Base-by-base conservation (phyloP, 2,888 invertebrate genomes). In the Peribatodes rhomboidaria region DNA sequence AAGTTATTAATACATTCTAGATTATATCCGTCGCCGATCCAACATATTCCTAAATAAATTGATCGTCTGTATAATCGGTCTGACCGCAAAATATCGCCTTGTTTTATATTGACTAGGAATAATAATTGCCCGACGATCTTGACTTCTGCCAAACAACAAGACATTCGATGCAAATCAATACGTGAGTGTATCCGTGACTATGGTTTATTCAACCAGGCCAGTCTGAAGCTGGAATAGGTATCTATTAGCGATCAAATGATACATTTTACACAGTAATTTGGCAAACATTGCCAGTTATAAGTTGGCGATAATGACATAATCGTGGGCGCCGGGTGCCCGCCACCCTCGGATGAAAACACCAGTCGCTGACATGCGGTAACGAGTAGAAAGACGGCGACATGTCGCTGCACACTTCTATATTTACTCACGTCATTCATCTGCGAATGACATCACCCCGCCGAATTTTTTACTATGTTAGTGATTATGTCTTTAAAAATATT, bases 401-500 rank as follows among this genome's bases (percentile, higher is more conserved):
- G 59, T 13, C 54, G 46, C 37, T 46, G n/a, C 41, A 55, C 27
- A 42, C 47, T 31, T 55, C 41, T 49, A 56, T 49, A 62, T 50
- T 52, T 52, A 55, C 49, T 27, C 59, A 50, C 42, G 64, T 54
- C 64, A 42, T 16, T 53, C 63, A 54, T 35, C 41, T 49, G 20
- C 11, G 37, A 14, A 52, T 65, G 60, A 65, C 56, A 61, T 65
- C 65, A 61, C 49, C 50, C 7, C 31, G 54, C 39, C 13, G 41
- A 33, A n/a, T 46, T 47, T 54, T 64, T 64, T 64, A 42, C 56
- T 57, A 27, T 44, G 50, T 33, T 35, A 49, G 41, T 16, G 53
- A 64, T 61, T 61, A 54, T 61, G 50, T 50, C 13, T 53, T 54
- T 56, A 16, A 57, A 61, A 54, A 66, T 67, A 58, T 61, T 54